A percentile compares a stretch with the other conserved stretches of the same genome.
Conservation (phyloP, 2,797 vertebrate genomes). For the Xenops minutus region DNA sequence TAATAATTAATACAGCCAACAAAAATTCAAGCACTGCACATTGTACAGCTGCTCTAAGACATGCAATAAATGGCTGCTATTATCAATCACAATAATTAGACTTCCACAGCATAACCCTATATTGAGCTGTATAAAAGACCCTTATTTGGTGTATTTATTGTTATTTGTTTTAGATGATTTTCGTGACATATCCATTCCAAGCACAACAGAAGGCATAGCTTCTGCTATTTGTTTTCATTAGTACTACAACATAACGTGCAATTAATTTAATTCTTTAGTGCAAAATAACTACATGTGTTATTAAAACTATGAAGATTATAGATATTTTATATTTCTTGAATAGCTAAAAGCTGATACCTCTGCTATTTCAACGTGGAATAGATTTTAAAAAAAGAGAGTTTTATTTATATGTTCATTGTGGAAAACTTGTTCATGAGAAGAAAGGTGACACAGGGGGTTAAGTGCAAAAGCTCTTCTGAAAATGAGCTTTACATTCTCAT, state of each 20-base stretch:
- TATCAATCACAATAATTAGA: constrained; percentile 5
- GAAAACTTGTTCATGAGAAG: background rate
- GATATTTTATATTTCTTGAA: background rate
- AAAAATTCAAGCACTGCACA: background rate
- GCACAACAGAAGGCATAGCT: background rate
- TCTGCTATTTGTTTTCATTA: background rate
- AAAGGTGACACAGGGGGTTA: background rate
- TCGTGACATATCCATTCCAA: background rate
- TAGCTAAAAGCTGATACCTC: background rate
- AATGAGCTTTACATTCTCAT: constrained; percentile 35
- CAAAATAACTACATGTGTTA: background rate
- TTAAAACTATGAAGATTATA: background rate
- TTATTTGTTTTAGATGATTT: background rate
- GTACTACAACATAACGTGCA: background rate
- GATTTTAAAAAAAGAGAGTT: background rate
- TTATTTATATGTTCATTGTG: background rate
- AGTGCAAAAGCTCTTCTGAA: constrained; percentile 18
- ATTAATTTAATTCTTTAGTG: background rate
- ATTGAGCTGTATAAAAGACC: background rate
- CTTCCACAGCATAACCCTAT: background rate
- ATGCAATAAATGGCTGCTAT: background rate
- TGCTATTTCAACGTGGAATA: background rate
- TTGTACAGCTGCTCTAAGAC: background rate
- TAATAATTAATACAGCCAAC: background rate
- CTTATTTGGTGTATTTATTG: background rate